Percentiles rank a stretch among this genome's conserved stretches.
These are phyloP conservation scores for Pyrrhosoma nymphula DNA, from an alignment of 2,888 invertebrate species.

Conservation along the genomic window DNA sequence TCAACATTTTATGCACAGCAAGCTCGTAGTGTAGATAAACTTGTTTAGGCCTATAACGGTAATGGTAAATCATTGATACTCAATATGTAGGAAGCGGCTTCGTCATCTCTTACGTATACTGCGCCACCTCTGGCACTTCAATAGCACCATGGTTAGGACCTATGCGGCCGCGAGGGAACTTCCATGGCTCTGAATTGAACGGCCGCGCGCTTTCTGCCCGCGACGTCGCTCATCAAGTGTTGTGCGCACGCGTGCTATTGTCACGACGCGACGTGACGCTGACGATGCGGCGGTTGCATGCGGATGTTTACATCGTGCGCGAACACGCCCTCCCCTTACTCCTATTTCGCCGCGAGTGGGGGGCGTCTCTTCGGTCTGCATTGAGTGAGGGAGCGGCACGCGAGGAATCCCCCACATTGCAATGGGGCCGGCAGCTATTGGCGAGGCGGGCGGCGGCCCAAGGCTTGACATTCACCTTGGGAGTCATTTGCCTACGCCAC, in stretches of 20 bases:
- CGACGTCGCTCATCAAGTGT: neutral
- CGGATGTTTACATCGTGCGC: neutral
- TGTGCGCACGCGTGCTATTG: neutral
- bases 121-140: too few relatives aligned
- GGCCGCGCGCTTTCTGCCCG: too few relatives aligned
- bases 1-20: too few relatives aligned
- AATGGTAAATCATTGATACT: too few relatives aligned
- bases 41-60: too few relatives aligned
- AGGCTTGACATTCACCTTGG: constrained; percentile 12
- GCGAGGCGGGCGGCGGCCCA: neutral
- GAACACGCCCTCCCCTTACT: neutral
- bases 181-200: too few relatives aligned
- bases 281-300: neutral
- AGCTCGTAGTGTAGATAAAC: too few relatives aligned
- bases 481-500: neutral
- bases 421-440: neutral
- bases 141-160: too few relatives aligned
- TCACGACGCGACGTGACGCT: neutral
- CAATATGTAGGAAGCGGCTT: too few relatives aligned
- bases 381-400: neutral
- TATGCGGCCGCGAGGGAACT: too few relatives aligned
- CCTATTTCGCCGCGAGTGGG: neutral
- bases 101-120: too few relatives aligned
- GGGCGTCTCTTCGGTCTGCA: too few relatives aligned
- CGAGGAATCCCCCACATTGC: neutral